Base-by-base conservation (phyloP, 2,797 vertebrate species). In the Coluber constrictor region DNA sequence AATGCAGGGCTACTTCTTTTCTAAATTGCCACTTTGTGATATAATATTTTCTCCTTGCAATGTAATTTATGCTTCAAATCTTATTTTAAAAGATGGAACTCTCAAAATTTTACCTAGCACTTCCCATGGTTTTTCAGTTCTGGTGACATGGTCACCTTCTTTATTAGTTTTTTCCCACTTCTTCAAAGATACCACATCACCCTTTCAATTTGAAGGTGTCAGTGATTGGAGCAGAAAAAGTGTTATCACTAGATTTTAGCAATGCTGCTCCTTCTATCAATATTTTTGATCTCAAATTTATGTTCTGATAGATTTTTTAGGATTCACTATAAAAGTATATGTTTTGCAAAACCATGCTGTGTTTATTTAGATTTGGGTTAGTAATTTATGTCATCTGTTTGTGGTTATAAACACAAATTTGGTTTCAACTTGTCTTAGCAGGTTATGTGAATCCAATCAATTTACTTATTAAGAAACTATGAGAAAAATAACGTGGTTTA, bases 241-340 rank as follows among this genome's bases (percentile, higher is more conserved):
- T 92, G 60, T 86, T 29, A 87, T 70, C 23, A 47, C 23, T 20
- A 16, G n/a, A 15, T 13, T 27, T 12, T 11, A 0, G 1, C 57
- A 27, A 2, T 27, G 90, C 13, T 51, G 0, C 0, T 92, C 94
- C 88, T 93, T 32, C 27, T 56, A 1, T 88, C 25, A 66, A 20
- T 88, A 86, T 61, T 93, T 95, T 55, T 89, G 63, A 88, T 37
- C 1, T 86, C 55, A 43, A 87, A 91, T 27, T 91, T 63, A 29
- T n/a, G 56, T 3, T 1, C 1, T 88, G 79, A 47, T 56, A 56
- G 54, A 92, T 89, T 92, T 29, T 9, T 90, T 92, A 27, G 13
- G 3, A 18, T 23, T 91, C n/a, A 0, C 1, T 15, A 0, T 70
- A 87, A 43, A 61, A 61, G 43, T 27, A 37, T 74, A 37, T 18